Evolutionary conservation across 2,797 vertebrate genomes (phyloP).

Genomic region (Falco naumanni): DNA sequence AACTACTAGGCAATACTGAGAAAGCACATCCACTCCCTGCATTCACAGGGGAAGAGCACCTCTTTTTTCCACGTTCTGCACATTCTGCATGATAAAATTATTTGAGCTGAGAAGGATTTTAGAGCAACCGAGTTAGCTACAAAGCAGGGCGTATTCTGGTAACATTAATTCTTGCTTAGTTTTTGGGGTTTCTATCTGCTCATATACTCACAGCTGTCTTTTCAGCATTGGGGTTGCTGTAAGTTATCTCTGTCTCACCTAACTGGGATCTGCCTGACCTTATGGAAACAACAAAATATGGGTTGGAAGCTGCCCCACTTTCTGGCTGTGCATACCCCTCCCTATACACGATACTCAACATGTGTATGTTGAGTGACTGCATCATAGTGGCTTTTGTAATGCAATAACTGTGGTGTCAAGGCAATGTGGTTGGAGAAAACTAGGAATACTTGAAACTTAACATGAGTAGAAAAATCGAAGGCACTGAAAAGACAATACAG

Average conservation of each 20-base stretch:
- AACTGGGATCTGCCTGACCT: neutral
- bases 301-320: neutral
- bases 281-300: neutral
- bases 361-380: neutral
- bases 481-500: neutral
- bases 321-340: neutral
- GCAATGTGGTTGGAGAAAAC: neutral
- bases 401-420: neutral
- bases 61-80: neutral
- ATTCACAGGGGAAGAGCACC: neutral
- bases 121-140: neutral
- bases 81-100: neutral
- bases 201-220: neutral
- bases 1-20: neutral
- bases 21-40: neutral
- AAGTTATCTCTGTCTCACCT: neutral
- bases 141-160: neutral
- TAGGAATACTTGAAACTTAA: neutral
- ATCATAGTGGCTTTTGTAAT: slow-evolving; percentile 9
- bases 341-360: neutral
- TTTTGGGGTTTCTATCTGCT: neutral
- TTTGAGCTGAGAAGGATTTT: neutral
- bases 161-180: neutral
- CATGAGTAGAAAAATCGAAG: neutral
- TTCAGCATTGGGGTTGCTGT: neutral